Evolutionary conservation across 2,113 vertebrate species (phyloP).

Genomic region (Crotalus helleri): DNA sequence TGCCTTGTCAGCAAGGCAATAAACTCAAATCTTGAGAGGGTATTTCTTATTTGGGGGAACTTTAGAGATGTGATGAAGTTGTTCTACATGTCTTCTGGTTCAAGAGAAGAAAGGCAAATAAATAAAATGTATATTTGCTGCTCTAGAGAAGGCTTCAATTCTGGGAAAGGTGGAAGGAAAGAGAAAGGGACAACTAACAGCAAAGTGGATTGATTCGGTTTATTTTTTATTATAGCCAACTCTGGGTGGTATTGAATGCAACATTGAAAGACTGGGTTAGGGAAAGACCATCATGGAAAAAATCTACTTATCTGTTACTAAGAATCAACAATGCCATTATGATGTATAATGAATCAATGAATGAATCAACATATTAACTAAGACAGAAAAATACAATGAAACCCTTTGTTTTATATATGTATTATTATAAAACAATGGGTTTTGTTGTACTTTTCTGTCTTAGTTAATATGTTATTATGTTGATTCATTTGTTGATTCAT

Average conservation of each 20-base stretch:
- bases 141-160: neutral
- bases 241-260: neutral
- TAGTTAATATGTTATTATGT: too few relatives aligned
- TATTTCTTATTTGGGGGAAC: neutral
- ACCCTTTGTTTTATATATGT: neutral
- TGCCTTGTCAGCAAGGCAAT: constrained; percentile 40
- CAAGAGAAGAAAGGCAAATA: neutral
- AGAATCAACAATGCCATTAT: neutral
- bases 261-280: neutral
- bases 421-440: too few relatives aligned
- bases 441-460: too few relatives aligned
- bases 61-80: neutral
- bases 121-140: neutral
- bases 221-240: neutral
- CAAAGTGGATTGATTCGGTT: neutral
- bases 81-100: neutral
- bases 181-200: neutral
- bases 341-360: neutral
- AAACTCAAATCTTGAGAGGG: constrained; percentile 39
- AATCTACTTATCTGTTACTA: neutral
- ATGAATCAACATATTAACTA: neutral
- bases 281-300: neutral
- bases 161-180: neutral
- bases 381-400: neutral
- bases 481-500: too few relatives aligned